These are phyloP conservation scores for Apeira syringaria DNA, from an alignment of 2,888 invertebrate genomes.

Conservation along the genomic window DNA sequence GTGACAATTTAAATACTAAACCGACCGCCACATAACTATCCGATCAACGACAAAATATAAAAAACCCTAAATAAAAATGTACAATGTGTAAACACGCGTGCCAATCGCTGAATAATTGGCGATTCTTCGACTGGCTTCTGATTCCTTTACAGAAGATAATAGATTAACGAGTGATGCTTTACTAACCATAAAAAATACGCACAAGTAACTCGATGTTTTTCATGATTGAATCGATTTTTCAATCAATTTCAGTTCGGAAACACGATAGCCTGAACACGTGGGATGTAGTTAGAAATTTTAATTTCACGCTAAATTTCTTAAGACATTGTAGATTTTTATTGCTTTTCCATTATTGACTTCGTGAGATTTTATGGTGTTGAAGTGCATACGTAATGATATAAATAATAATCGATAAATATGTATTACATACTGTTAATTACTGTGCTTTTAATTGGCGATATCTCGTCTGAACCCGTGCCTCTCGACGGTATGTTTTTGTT, in stretches of 20 bases:
- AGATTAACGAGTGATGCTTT: no score
- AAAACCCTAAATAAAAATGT: no score
- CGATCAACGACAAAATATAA: no score
- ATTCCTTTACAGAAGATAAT: no score
- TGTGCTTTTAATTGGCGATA: conserved; percentile 4
- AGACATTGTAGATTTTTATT: conserved; percentile 27
- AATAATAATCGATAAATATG: conserved; percentile 8
- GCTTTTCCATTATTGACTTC: conserved; percentile 20
- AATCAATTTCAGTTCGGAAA: conserved; percentile 8
- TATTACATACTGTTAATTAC: conserved; percentile 2
- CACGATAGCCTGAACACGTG: conserved; percentile 1
- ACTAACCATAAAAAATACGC: no score
- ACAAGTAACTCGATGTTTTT: neutral
- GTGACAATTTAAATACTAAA: no score
- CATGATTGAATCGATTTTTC: conserved; percentile 2
- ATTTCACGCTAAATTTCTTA: conserved; percentile 61
- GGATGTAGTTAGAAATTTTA: conserved; percentile 36
- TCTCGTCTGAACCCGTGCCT: conserved; percentile 2
- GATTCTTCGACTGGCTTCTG: no score
- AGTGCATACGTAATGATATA: conserved; percentile 6
- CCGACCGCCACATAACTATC: no score
- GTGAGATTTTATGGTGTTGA: conserved; percentile 4
- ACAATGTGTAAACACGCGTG: no score
- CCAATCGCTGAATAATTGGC: no score
- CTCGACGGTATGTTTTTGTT: conserved; percentile 16